Evolutionary conservation across 2,113 vertebrate genomes (phyloP), one percentile per base, ranked within the genome.

Genomic region (Plecotus auritus): DNA sequence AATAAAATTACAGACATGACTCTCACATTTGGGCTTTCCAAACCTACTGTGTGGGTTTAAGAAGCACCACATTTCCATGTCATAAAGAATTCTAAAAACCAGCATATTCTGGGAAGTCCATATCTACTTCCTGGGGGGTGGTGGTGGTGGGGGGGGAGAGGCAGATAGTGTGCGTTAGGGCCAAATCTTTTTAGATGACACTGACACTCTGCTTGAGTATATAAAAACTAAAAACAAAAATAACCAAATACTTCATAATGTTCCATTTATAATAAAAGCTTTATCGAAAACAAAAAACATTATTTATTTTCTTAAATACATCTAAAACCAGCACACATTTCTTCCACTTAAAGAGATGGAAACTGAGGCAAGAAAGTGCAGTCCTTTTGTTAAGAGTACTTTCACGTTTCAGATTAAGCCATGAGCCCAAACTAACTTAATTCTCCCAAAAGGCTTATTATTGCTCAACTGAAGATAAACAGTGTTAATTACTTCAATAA

Each of bases 401-500:
- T 64, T 64, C 56, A 61, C 56, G 1, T 61, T 28, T 28, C 61
- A 64, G 12, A 37, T 59, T 67, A 90, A 42, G 28, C 72, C 37
- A 87, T 42, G 72, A 70, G 51, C 49, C 74, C 67, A 77, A 94
- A 77, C 23, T 85, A 94, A 89, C 83, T 49, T 28, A 23, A 89
- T 80, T 83, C 56, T 90, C 23, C 64, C 16, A 74, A 90, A 95
- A 17, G 51, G 28, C 51, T 16, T 37, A 80, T 95, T 78, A 72
- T 11, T 81, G 87, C 78, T 56, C 0, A 95, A 93, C 74, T 94
- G 76, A 85, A 64, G 92, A 95, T 90, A 94, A 96, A 82, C 87
- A 87, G 84, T 22, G 11, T 5, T 59, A 69, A 17, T 66, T 78
- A 87, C 49, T 92, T 94, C 97, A 96, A 90, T 35, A 59, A 95